Base-by-base conservation (phyloP, 1,140 invertebrate species). In the Trialeurodes vaporariorum region DNA sequence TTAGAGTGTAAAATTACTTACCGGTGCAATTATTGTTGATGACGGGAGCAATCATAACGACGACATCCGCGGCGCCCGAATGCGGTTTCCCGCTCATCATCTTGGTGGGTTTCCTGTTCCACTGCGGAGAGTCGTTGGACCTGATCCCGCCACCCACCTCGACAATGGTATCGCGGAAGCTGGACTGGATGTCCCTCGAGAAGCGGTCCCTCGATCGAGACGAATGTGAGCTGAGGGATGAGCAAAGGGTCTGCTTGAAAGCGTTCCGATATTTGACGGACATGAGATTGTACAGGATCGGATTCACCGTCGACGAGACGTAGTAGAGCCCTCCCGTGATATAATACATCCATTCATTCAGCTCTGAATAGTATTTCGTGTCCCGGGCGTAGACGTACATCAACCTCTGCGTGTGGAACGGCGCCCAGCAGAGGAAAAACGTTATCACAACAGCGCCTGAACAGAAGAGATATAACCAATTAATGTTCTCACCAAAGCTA, bases 401-500 rank as follows among this genome's bases (percentile, higher is more conserved):
- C 63, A 95, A 77, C 1, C 92, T 81, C 77, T 98, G 96, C 27
- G 90, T 85, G 77, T 98, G 96, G 81, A 98, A 98, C 22, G 96
- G 96, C 0, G 93, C 92, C 94, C 94, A 98, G 79, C 94, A 97
- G 1, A 96, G 78, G 80, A 98, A 98, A 80, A 98, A 98, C n/a
- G 91, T 90, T 1, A 97, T 83, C 2, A 98, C 95, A 2, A 98
- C 96, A 1, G 92, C 92, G 73, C 92, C 96, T 98, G 81, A 27
- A 82, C 81, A 71, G 65, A 59, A 75, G 69, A 68, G 60, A 69
- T 64, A n/a, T n/a, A n/a, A n/a, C n/a, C n/a, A n/a, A n/a, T n/a
- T n/a, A n/a, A n/a, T n/a, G n/a, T n/a, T n/a, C n/a, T n/a, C n/a
- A n/a, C n/a, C n/a, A n/a, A n/a, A n/a, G n/a, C n/a, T n/a, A n/a